These are phyloP conservation scores for Notolabrus celidotus DNA, from an alignment of 2,797 vertebrate genomes.

Conservation along the genomic window DNA sequence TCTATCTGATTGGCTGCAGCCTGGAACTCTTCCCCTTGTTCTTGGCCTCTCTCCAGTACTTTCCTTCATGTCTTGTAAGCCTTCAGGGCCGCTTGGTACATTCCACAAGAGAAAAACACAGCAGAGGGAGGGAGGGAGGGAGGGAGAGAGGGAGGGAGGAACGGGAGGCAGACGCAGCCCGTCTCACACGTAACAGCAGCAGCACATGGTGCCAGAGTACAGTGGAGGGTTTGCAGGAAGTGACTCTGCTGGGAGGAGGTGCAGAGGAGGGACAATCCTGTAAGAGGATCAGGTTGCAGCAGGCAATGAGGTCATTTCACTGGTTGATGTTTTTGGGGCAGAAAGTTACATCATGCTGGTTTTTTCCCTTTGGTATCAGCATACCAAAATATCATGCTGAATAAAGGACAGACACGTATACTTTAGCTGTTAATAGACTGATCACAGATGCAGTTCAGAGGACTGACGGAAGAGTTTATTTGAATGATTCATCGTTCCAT, in stretches of 20 bases:
- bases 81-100: constrained; percentile 59
- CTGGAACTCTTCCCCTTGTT: constrained; percentile 48
- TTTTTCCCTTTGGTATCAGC: constrained; percentile 5
- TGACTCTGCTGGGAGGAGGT: constrained; percentile 25
- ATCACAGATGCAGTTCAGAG: background rate
- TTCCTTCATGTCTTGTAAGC: constrained; percentile 40
- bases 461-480: background rate
- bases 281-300: constrained; percentile 72
- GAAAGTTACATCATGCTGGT: constrained; percentile 61
- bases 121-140: constrained; percentile 31
- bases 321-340: constrained; percentile 60
- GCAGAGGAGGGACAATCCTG: constrained; percentile 59
- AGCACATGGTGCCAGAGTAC: constrained; percentile 26
- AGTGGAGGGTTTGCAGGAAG: constrained; percentile 48
- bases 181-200: constrained; percentile 61
- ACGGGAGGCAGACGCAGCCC: constrained; percentile 15
- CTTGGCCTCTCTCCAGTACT: constrained; percentile 48
- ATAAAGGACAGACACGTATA: background rate
- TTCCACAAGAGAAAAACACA: constrained; percentile 73
- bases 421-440: background rate
- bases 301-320: constrained; percentile 57
- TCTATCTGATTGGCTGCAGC: constrained; percentile 46
- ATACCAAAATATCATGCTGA: background rate
- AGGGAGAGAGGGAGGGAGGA: constrained; percentile 16
- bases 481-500: background rate